Base-by-base conservation (phyloP, 1,140 invertebrate genomes). In the Drosophila nikananu region DNA sequence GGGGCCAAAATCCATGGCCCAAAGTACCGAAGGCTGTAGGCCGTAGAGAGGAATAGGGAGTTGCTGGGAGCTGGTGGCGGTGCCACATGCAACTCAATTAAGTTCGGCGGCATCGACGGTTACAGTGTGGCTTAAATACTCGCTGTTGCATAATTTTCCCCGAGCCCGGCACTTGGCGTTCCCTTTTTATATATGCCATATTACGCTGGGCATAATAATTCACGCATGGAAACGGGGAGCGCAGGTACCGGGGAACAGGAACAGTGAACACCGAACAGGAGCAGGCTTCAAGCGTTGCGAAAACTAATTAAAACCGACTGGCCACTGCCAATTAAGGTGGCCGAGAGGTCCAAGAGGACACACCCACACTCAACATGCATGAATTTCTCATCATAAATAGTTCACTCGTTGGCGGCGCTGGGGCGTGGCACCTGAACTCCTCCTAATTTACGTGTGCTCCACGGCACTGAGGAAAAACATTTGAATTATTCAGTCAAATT, bases 221-320 rank as follows among this genome's bases (percentile, higher is more conserved):
- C 84, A 90, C 73, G 68, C 70, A 73, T 76, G 63, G 54, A 48
- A 67, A 23, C 21, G 10, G 30, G 17, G 41, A 63, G 61, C 60
- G 58, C 61, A 64, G 57, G 63, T 32, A 44, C 30, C 23, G 35
- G 42, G 39, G 23, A 51, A 25, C 49, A 51, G 72, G 25, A 62
- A 41, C 41, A 41, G 72, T 30, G 52, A 66, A 19, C 48, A 21
- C 23, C 52, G 54, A 61, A 44, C 65, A 54, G 64, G 66, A 59
- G 60, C 80, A 60, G 75, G 81, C 83, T 89, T 83, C 63, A 67
- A 87, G 73, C 86, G 77, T 84, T 89, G 83, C 84, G 68, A 89
- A 87, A 89, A 89, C 86, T 89, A 89, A 89, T 89, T 89, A 89
- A 89, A 89, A 89, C 73, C 81, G 84, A 81, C 80, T 77, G 84